phyloP scores from a whole-genome alignment of 2,797 vertebrate species.

The Fringilla coelebs region DNA sequence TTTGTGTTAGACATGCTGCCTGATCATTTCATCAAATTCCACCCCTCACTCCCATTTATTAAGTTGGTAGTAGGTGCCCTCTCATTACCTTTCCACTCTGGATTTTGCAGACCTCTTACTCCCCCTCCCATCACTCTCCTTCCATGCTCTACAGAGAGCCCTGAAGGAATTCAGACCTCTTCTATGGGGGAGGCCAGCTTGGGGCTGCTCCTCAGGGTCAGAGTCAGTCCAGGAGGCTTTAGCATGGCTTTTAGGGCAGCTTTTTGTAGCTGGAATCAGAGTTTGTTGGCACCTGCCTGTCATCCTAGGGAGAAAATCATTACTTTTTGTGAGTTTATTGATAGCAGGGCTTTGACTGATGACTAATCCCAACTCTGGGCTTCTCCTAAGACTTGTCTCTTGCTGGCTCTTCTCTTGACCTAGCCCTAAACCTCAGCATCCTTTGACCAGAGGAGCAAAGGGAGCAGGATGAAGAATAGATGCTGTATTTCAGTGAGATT shows the following conservation, averaged over 20 bases:
- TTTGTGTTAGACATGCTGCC: constrained; percentile 34
- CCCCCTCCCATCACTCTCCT: background rate
- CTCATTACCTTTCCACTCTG: background rate
- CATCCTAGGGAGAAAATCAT: background rate
- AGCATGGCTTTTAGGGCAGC: background rate
- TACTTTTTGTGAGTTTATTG: background rate
- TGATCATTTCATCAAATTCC: constrained; percentile 24
- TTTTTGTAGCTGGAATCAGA: background rate
- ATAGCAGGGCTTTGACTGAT: background rate
- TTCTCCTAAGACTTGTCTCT: background rate
- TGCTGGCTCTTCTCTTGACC: background rate
- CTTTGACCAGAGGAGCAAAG: background rate
- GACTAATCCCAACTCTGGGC: background rate
- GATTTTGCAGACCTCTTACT: background rate
- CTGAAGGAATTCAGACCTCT: background rate
- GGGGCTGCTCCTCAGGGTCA: background rate
- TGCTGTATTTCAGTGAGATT: background rate
- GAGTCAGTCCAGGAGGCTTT: background rate
- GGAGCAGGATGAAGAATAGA: background rate
- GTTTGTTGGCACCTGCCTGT: background rate
- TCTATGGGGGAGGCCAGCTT: background rate
- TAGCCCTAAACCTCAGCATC: background rate
- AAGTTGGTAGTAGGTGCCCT: background rate
- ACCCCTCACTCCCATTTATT: background rate
- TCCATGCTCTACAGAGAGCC: background rate